These are phyloP conservation scores for Pachliopta kotzebuea DNA, from an alignment of 2,888 invertebrate genomes.

Conservation along the genomic window DNA sequence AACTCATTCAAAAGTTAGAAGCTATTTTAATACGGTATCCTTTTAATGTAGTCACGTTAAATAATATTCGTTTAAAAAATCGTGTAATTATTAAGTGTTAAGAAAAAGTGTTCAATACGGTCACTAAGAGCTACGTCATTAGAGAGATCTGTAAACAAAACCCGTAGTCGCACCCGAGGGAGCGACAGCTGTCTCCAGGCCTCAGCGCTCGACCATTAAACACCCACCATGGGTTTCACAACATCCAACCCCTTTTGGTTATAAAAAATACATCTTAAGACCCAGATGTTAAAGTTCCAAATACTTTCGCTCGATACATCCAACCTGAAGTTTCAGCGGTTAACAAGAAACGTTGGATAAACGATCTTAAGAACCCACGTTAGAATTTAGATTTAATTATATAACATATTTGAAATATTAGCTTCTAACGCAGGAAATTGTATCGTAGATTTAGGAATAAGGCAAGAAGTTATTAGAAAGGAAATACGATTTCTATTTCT, in stretches of 20 bases:
- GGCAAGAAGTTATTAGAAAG: slow-evolving; percentile 43
- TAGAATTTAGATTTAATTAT: slow-evolving; percentile 35
- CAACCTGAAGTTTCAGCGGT: slow-evolving; percentile 28
- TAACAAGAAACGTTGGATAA: slow-evolving; percentile 35
- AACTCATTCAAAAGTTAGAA: too few species aligned
- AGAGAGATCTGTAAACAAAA: slow-evolving; percentile 72
- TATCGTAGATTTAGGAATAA: slow-evolving; percentile 50
- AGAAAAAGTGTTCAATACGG: slow-evolving; percentile 30
- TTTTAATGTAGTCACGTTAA: too few species aligned
- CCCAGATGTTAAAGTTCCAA: slow-evolving; percentile 26
- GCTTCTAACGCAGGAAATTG: slow-evolving; percentile 50
- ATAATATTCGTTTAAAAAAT: too few species aligned
- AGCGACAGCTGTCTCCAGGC: slow-evolving; percentile 76
- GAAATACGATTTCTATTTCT: slow-evolving; percentile 24
- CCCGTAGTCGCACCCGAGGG: slow-evolving; percentile 65
- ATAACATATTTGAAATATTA: slow-evolving; percentile 8
- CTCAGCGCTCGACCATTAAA: slow-evolving; percentile 65
- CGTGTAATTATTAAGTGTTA: slow-evolving; percentile 2
- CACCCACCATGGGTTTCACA: slow-evolving; percentile 59
- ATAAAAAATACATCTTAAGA: slow-evolving; percentile 40
- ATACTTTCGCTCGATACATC: slow-evolving; percentile 22
- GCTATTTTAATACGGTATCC: too few species aligned
- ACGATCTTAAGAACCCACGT: slow-evolving; percentile 36
- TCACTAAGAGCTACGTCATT: slow-evolving; percentile 60
- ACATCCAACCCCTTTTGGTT: slow-evolving; percentile 34